Base-by-base conservation (phyloP, 2,888 invertebrate species). In the Cremastobaeus sp. region DNA sequence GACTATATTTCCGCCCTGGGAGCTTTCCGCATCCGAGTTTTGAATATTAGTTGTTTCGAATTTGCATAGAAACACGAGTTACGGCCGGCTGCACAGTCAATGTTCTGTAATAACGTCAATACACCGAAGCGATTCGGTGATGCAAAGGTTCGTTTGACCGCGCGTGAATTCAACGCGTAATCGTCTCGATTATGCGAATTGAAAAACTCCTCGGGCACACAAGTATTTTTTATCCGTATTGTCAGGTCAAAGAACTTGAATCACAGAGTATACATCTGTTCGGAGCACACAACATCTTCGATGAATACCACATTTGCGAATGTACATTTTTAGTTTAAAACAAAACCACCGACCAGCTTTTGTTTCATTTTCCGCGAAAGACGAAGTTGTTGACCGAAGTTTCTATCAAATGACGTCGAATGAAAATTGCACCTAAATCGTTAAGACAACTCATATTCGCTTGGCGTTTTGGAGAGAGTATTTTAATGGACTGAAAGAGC, bases 121-220 rank as follows among this genome's bases (percentile, higher is more conserved):
- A 66, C 48, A 72, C 72, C 72, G 72, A 72, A 72, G 59, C 72
- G 65, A 59, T 60, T 65, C 30, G 72, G 64, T 20, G 71, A 35
- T 64, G 71, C 71, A 47, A 60, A 72, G 72, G 72, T 72, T 66
- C 66, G 43, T 72, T 72, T 73, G 73, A 62, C 68, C 68, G 73
- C 73, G 68, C 73, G 73, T 73, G 73, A 73, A 73, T 73, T 68
- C 73, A 73, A 62, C 73, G 68, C 68, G 73, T 73, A 73, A 74
- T 74, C 68, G 68, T 64, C 50, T 41, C 69, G 74, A 74, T 74
- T 69, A 74, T 68, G 74, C 74, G 74, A 69, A 74, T 74, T 60
- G 69, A 65, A 70, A 65, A 69, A 65, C 74, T 74, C 74, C 74
- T 70, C 74, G 69, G 65, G 74, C 74, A 34, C 70, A 54, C 52